Base-by-base conservation (phyloP, 2,888 invertebrate genomes). In the Halictus quadricinctus region DNA sequence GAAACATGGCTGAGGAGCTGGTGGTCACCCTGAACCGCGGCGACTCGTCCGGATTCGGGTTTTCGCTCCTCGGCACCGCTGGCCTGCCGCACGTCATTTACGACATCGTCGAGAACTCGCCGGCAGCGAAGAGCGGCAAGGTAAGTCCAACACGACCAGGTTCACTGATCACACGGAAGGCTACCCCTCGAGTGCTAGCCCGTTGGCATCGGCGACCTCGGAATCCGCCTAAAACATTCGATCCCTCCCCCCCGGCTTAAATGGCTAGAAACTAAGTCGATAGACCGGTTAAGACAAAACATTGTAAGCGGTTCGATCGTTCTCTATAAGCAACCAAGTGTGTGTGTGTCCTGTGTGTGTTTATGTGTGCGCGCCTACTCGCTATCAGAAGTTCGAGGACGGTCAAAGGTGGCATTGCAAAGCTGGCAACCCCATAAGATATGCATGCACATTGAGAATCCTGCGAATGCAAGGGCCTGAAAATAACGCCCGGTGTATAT, bases 41-140 rank as follows among this genome's bases (percentile, higher is more conserved):
- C 96, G 97, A 97, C 96, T 97, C 97, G 95, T 96, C 97, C 95
- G 98, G 98, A 94, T 97, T 98, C 95, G 98, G 98, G 93, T 98
- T 98, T 96, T 98, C 98, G 93, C 96, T 98, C 93, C 96, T 98
- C 94, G 98, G 98, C 91, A 97, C 98, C 95, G 97, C 98, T 94
- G 98, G 98, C 95, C 96, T 98, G 95, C 98, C 98, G 94, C 98
- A 98, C 95, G 97, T 98, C 95, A 98, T 98, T 95, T 98, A 98
- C 96, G 97, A 98, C 95, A 98, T 98, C 94, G 96, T 98, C 94
- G 98, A 98, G 95, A 98, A 98, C 95, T 98, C 98, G 92, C 98
- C 98, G 95, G 98, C 98, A 91, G 98, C 98, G 93, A 97, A 97
- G 95, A 97, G 98, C 95, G 98, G 97, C 95, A 97, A 97, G 97